Conservation (phyloP, 1,140 invertebrate species). For the Hyphantria cunea region DNA sequence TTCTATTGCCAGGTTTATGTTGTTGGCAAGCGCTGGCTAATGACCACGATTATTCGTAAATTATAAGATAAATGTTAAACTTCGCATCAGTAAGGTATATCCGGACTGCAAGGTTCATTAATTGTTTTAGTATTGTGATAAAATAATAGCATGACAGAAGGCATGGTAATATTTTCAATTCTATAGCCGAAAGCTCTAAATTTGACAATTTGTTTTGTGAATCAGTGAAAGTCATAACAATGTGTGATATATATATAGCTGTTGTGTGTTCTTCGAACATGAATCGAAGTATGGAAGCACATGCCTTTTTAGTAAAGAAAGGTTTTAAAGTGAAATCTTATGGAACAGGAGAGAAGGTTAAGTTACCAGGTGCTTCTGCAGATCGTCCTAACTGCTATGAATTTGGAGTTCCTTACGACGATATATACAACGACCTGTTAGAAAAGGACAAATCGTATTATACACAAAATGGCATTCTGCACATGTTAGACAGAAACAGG, state of each 20-base stretch:
- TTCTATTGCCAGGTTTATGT: too few relatives aligned
- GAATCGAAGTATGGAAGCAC: conserved; percentile 99
- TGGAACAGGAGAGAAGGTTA: conserved; percentile 98
- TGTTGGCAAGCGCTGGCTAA: too few relatives aligned
- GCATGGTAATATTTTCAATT: too few relatives aligned
- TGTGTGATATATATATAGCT: conserved; percentile 89
- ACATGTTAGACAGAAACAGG: conserved; percentile 99
- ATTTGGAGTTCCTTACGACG: conserved; percentile 97
- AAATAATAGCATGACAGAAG: too few relatives aligned
- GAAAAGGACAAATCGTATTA: conserved; percentile 95
- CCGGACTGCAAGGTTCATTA: too few relatives aligned
- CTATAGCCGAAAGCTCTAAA: conserved; percentile 12
- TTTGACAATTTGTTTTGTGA: too few relatives aligned
- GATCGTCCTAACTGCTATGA: conserved; percentile 99
- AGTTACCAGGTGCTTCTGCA: conserved; percentile 96
- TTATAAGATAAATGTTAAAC: too few relatives aligned
- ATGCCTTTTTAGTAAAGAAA: conserved; percentile 97
- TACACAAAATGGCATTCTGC: conserved; percentile 98
- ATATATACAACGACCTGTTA: conserved; percentile 97
- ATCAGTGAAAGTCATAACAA: conserved; percentile 14
- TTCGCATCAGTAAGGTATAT: too few relatives aligned
- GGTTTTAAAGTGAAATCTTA: conserved; percentile 98
- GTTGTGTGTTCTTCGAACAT: conserved; percentile 99
- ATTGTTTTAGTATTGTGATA: too few relatives aligned
- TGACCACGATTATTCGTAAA: too few relatives aligned